phyloP scores from a whole-genome alignment of 2,888 invertebrate species.

The Pristionchus fissidentatus region DNA sequence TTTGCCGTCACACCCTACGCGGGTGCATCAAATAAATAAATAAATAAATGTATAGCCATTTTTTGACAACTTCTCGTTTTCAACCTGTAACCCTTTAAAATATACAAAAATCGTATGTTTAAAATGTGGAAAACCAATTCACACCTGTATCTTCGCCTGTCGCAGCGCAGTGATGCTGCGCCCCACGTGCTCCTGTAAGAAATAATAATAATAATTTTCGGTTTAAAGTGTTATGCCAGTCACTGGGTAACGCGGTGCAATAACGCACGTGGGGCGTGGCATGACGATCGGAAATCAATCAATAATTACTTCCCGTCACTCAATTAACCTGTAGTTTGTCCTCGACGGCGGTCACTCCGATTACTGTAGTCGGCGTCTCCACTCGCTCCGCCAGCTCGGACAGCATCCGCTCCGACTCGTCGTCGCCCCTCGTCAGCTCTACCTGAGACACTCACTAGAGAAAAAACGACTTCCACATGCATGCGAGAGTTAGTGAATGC shows the following conservation, averaged over 20 bases:
- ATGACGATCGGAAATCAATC: too few species aligned
- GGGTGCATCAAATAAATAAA: too few species aligned
- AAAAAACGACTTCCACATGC: too few species aligned
- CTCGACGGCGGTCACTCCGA: slow-evolving; percentile 81
- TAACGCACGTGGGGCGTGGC: too few species aligned
- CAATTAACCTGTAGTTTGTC: slow-evolving; percentile 78
- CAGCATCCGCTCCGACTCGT: not conserved
- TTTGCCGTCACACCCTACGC: too few species aligned
- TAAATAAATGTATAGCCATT: too few species aligned
- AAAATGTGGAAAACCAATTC: not conserved
- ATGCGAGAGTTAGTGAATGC: too few species aligned
- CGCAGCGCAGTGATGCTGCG: not conserved
- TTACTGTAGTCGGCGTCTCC: slow-evolving; percentile 85
- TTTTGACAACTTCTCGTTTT: too few species aligned
- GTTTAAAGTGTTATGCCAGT: not conserved
- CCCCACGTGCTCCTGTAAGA: not conserved
- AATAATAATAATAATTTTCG: not conserved
- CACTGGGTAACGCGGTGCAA: too few species aligned
- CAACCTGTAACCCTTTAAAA: too few species aligned
- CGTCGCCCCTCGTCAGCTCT: not conserved
- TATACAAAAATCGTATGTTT: not conserved
- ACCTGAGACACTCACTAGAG: not conserved
- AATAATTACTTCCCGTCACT: too few species aligned
- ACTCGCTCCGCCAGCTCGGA: slow-evolving; percentile 86
- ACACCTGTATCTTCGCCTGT: slow-evolving; percentile 21